Conservation (phyloP, 2,888 invertebrate species). For the Thysanoteuthis rhombus region DNA sequence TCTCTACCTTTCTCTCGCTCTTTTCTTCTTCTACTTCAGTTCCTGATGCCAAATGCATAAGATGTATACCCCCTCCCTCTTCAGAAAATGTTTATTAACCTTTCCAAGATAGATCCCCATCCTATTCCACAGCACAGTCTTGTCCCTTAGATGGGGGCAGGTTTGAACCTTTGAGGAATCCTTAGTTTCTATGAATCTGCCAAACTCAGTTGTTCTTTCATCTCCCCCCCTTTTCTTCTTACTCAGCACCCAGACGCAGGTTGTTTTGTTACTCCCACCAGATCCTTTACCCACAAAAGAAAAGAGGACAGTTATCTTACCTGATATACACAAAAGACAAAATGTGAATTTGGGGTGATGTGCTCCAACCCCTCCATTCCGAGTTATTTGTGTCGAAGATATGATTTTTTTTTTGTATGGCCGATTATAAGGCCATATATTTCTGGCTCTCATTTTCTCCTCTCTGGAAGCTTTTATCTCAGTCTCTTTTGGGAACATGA, state of each 20-base stretch:
- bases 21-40: neutral
- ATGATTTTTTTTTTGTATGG: neutral
- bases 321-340: neutral
- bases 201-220: conserved; percentile 12
- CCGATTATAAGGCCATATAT: neutral
- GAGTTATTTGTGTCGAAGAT: neutral
- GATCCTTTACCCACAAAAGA: neutral
- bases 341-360: neutral
- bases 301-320: neutral
- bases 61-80: neutral
- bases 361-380: neutral
- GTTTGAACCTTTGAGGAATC: neutral
- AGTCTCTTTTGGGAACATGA: neutral
- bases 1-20: neutral
- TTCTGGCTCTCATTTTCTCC: neutral
- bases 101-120: neutral
- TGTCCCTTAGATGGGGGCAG: neutral
- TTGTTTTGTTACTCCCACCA: too few species aligned
- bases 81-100: neutral
- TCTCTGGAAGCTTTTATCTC: neutral
- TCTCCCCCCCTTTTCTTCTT: neutral
- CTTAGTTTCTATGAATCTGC: neutral
- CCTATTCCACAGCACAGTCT: too few species aligned
- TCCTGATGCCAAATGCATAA: neutral
- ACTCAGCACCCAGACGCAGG: neutral